A percentile compares a stretch with the other conserved stretches of the same genome.
phyloP scores from a whole-genome alignment of 2,113 vertebrate species.

The Myrmecophaga tridactyla region DNA sequence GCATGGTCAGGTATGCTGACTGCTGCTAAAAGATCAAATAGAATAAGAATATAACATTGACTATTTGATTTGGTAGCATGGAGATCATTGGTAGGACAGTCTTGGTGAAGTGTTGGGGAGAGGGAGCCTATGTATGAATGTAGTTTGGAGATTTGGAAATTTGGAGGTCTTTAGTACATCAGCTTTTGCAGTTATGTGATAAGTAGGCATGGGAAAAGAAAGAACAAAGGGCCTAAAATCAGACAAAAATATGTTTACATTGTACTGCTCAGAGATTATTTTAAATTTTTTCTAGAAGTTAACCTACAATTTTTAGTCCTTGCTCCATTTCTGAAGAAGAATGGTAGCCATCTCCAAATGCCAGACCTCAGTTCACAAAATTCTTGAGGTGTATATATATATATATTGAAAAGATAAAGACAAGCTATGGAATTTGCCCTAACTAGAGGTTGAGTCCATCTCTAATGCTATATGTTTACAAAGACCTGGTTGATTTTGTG shows the following conservation, averaged over 20 bases:
- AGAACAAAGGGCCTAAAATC: not conserved
- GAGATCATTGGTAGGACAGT: not conserved
- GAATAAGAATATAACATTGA: not conserved
- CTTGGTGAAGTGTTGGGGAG: not conserved
- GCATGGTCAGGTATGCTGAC: not conserved
- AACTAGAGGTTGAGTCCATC: not conserved
- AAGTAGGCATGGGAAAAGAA: not conserved
- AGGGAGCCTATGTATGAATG: not conserved
- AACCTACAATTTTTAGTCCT: not conserved
- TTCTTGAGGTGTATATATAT: not conserved
- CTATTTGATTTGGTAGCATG: not conserved
- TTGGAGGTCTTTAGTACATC: not conserved
- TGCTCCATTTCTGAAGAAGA: not conserved
- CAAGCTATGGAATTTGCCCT: not conserved
- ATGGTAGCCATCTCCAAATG: not conserved
- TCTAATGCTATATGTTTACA: not conserved
- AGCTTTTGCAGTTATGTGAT: not conserved
- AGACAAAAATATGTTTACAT: not conserved
- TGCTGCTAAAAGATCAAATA: not conserved
- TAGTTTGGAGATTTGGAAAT: not conserved
- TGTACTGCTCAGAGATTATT: not conserved
- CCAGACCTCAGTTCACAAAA: not conserved
- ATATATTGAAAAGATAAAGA: not conserved
- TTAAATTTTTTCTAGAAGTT: not conserved
- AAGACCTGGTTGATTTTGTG: conserved; percentile 3